A percentile compares a stretch with the other conserved stretches of the same genome.
phyloP scores from a whole-genome alignment of 2,113 vertebrate genomes.

The Cichladusa arquata region DNA sequence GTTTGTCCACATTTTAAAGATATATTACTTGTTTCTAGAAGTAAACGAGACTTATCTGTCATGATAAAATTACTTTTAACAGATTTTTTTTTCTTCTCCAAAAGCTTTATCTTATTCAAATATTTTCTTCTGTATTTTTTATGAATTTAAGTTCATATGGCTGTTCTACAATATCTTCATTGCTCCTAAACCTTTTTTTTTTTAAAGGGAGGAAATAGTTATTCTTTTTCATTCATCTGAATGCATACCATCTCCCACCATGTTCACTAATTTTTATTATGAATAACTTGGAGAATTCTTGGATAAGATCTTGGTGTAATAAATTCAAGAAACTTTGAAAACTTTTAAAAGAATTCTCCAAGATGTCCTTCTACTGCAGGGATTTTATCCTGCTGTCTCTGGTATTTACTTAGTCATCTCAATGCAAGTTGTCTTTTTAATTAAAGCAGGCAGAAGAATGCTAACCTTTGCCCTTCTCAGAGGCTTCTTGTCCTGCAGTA shows the following conservation, averaged over 20 bases:
- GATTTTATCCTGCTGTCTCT: not conserved
- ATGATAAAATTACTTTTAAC: not conserved
- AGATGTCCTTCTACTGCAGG: not conserved
- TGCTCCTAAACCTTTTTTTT: not conserved
- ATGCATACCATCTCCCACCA: not conserved
- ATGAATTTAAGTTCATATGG: not conserved
- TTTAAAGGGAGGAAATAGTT: not conserved
- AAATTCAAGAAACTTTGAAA: not conserved
- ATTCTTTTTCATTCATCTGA: not conserved
- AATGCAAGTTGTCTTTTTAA: not conserved
- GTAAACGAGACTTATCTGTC: not conserved
- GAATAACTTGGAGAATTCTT: not conserved
- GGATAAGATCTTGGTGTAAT: not conserved
- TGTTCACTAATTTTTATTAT: not conserved
- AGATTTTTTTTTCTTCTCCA: not conserved
- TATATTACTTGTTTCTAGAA: not conserved
- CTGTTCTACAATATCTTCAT: not conserved
- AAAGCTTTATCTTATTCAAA: not conserved
- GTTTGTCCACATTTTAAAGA: not conserved
- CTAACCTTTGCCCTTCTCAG: not conserved
- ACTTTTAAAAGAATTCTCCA: not conserved
- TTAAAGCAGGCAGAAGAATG: not conserved
- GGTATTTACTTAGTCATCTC: not conserved
- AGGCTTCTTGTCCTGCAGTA: not conserved
- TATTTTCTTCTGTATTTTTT: not conserved